A percentile compares a stretch with the other conserved stretches of the same genome.
phyloP scores from a whole-genome alignment of 2,797 vertebrate species.

The Craterocephalus amniculus region DNA sequence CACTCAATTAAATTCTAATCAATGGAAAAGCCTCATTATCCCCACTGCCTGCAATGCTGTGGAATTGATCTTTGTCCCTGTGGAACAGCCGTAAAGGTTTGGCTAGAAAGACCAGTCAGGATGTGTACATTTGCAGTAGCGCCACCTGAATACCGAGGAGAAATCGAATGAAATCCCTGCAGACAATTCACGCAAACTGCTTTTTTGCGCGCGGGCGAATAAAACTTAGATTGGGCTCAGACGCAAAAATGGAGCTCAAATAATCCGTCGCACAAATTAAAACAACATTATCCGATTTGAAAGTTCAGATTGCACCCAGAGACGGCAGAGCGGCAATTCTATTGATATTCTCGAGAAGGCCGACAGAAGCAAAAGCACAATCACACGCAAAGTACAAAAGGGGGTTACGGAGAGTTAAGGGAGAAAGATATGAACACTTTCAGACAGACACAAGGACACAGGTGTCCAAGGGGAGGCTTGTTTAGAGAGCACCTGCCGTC shows the following conservation, averaged over 20 bases:
- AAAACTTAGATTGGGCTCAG: not conserved
- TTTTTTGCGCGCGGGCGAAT: too few relatives aligned
- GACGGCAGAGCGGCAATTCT: not conserved
- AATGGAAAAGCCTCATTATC: conserved; percentile 79
- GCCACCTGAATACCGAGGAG: not conserved
- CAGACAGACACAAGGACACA: conserved; percentile 57
- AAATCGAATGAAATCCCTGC: not conserved
- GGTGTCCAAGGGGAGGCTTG: conserved; percentile 50
- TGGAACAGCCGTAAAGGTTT: conserved; percentile 34
- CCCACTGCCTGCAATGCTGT: conserved; percentile 62
- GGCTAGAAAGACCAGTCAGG: conserved; percentile 18
- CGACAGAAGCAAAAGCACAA: not conserved
- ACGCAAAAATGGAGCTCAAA: not conserved
- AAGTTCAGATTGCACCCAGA: not conserved
- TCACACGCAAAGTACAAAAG: conserved; percentile 8
- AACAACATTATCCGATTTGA: not conserved
- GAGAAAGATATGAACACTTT: conserved; percentile 40
- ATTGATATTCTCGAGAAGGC: conserved; percentile 4
- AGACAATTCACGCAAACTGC: not conserved
- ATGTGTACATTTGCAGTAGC: conserved; percentile 24
- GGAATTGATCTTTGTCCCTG: conserved; percentile 70
- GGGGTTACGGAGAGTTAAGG: conserved; percentile 32
- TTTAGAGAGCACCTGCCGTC: conserved; percentile 61
- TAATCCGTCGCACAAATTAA: not conserved
- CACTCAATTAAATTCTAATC: conserved; percentile 79